Evolutionary conservation across 2,113 vertebrate species (phyloP).

Genomic region (Pachycephala philippinensis): DNA sequence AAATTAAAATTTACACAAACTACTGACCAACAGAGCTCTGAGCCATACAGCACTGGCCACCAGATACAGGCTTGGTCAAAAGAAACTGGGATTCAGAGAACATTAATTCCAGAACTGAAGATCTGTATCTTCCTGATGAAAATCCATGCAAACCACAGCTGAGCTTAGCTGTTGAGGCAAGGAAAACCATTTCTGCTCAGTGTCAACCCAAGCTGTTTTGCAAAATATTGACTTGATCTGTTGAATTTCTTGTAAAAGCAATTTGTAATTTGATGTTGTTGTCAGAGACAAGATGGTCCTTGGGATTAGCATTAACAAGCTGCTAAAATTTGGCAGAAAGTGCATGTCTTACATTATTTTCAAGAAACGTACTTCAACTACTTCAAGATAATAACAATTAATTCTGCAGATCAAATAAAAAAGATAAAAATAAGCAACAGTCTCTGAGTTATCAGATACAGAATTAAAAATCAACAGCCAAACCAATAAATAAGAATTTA

Average conservation of each 20-base stretch:
- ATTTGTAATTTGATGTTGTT: background rate
- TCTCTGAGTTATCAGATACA: background rate
- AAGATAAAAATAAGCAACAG: background rate
- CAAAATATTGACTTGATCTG: background rate
- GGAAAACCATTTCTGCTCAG: background rate
- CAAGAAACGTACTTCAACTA: background rate
- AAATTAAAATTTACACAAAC: background rate
- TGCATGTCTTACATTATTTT: fast-evolving
- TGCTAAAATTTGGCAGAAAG: background rate
- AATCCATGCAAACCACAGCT: background rate
- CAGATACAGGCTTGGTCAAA: background rate
- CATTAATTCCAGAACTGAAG: background rate
- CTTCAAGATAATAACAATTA: background rate
- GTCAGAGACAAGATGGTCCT: background rate
- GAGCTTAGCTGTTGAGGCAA: background rate
- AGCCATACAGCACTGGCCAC: background rate
- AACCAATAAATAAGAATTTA: background rate
- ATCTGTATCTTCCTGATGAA: background rate
- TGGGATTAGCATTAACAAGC: background rate
- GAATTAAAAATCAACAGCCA: background rate
- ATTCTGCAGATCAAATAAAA: background rate
- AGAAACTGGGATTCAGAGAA: background rate
- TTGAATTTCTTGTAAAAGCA: background rate
- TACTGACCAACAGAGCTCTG: background rate
- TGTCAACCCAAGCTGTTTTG: background rate